Percentiles rank a stretch among this genome's conserved stretches.
phyloP scores from a whole-genome alignment of 23 tunicate genomes.

The Trididemnum clinides region DNA sequence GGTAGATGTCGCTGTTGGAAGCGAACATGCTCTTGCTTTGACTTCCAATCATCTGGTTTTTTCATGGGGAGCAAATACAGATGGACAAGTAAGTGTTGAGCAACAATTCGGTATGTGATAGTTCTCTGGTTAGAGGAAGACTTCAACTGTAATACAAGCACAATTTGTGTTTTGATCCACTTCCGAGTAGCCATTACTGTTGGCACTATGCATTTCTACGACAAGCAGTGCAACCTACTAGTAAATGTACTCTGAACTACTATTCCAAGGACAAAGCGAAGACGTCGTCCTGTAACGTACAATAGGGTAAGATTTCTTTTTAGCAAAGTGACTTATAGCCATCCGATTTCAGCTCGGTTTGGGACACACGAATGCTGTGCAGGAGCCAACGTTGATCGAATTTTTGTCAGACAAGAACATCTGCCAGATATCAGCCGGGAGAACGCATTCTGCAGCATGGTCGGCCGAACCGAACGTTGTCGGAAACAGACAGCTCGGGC shows the following conservation, averaged over 20 bases:
- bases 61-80: conserved; percentile 93
- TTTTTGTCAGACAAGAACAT: conserved; percentile 61
- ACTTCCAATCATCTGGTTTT: conserved; percentile 64
- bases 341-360: conserved; percentile 89
- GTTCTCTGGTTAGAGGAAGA: too few relatives aligned
- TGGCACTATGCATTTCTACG: too few relatives aligned
- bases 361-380: conserved; percentile 82
- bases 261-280: too few relatives aligned
- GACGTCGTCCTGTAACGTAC: too few relatives aligned
- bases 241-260: too few relatives aligned
- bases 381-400: conserved; percentile 65
- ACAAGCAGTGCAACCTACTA: too few relatives aligned
- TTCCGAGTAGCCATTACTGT: too few relatives aligned
- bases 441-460: conserved; percentile 94
- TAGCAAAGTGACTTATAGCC: not conserved
- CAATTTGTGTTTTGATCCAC: too few relatives aligned
- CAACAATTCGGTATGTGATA: too few relatives aligned
- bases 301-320: too few relatives aligned
- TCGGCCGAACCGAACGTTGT: conserved; percentile 41
- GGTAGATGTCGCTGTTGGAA: conserved; percentile 68
- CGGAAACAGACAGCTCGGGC: conserved; percentile 48
- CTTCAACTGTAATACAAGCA: too few relatives aligned
- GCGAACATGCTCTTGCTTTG: conserved; percentile 87
- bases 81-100: conserved; percentile 99
- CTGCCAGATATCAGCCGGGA: conserved; percentile 88